These are phyloP conservation scores for Spicauda simplicius DNA, from an alignment of 2,888 invertebrate genomes.

Conservation along the genomic window DNA sequence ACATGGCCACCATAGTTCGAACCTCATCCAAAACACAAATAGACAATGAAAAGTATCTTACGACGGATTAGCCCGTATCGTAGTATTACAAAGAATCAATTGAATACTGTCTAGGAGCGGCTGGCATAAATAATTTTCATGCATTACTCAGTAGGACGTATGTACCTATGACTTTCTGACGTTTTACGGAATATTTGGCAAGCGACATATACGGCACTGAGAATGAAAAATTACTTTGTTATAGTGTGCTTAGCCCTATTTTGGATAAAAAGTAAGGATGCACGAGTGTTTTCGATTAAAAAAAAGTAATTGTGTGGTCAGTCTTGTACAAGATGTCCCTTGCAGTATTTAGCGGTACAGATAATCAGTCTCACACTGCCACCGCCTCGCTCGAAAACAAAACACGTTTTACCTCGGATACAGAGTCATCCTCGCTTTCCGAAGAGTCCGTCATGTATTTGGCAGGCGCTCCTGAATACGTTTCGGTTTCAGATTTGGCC, in stretches of 20 bases:
- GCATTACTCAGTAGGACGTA: slow-evolving; percentile 81
- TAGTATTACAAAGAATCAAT: slow-evolving; percentile 73
- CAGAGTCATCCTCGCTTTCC: slow-evolving; percentile 98
- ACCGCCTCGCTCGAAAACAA: slow-evolving; percentile 83
- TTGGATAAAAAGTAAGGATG: slow-evolving; percentile 54
- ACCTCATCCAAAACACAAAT: slow-evolving; percentile 75
- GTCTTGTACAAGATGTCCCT: slow-evolving; percentile 88
- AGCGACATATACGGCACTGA: slow-evolving; percentile 76
- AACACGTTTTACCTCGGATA: slow-evolving; percentile 94
- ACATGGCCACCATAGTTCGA: slow-evolving; percentile 80
- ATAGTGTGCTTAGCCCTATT: slow-evolving; percentile 66
- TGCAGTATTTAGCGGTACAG: slow-evolving; percentile 86
- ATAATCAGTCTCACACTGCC: slow-evolving; percentile 83
- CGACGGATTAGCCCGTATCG: slow-evolving; percentile 60
- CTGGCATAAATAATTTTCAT: slow-evolving; percentile 79
- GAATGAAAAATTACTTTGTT: slow-evolving; percentile 64
- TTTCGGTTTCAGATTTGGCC: slow-evolving; percentile 94
- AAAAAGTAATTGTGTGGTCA: slow-evolving; percentile 69
- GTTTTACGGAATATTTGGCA: slow-evolving; percentile 85
- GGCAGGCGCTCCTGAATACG: slow-evolving; percentile 92
- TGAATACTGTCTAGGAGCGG: slow-evolving; percentile 71
- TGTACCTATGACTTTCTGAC: slow-evolving; percentile 84
- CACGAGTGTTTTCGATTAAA: slow-evolving; percentile 57
- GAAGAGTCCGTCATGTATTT: slow-evolving; percentile 97
- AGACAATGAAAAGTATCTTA: slow-evolving; percentile 72